These are phyloP conservation scores for Apodemia mormo DNA, from an alignment of 2,888 invertebrate genomes.

Conservation along the genomic window DNA sequence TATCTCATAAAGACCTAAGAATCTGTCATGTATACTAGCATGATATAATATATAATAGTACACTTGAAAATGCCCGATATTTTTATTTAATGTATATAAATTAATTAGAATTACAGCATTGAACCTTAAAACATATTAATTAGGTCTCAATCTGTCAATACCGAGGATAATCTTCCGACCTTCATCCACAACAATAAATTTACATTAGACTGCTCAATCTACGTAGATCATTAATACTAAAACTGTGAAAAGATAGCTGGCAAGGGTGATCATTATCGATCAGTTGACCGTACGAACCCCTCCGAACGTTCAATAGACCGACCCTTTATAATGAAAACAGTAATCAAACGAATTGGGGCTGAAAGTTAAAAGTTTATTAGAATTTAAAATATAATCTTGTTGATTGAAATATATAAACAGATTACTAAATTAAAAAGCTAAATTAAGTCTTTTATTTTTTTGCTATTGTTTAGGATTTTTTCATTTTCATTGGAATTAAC, in stretches of 20 bases:
- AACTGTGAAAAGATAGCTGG: conserved; percentile 48
- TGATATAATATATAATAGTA: no score
- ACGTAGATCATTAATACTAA: conserved; percentile 33
- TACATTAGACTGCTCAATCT: conserved; percentile 20
- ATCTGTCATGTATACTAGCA: no score
- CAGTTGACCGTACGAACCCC: conserved; percentile 61
- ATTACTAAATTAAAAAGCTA: no score
- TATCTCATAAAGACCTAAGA: no score
- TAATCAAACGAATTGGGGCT: conserved; percentile 71
- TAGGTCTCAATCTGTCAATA: neutral
- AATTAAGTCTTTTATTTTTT: neutral
- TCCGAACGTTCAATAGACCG: conserved; percentile 47
- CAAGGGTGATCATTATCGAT: conserved; percentile 60
- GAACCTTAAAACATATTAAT: no score
- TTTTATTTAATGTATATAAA: no score
- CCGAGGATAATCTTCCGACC: neutral
- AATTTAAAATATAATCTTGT: conserved; percentile 46
- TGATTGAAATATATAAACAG: no score
- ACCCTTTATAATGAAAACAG: conserved; percentile 73
- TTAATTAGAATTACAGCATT: no score
- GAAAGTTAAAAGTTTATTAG: conserved; percentile 66
- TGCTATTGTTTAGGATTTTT: neutral
- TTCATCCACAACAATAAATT: conserved; percentile 8
- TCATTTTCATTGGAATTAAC: neutral
- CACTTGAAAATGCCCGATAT: no score